These are phyloP conservation scores for Streptopelia turtur DNA, from an alignment of 2,797 vertebrate species.

Conservation along the genomic window DNA sequence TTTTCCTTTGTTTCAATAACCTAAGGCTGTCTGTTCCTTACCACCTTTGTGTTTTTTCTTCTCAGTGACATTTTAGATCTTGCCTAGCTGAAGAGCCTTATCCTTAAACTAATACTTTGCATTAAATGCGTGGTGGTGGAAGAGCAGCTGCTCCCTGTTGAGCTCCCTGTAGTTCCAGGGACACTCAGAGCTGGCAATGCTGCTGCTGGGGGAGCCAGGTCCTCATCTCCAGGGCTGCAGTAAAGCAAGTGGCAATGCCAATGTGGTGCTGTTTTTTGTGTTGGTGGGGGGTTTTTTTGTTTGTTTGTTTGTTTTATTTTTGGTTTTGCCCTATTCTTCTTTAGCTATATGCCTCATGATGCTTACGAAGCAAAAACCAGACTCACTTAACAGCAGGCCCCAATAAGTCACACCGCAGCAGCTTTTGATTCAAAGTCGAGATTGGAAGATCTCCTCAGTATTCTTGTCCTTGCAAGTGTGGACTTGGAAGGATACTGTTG, in stretches of 20 bases:
- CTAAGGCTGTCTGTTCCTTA: no score
- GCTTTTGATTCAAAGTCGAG: background rate
- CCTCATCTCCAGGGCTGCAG: background rate
- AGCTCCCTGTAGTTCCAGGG: background rate
- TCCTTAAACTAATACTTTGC: background rate
- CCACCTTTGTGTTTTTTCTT: background rate
- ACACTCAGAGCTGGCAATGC: background rate
- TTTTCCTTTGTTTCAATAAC: background rate
- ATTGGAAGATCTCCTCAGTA: background rate
- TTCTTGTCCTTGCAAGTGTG: background rate
- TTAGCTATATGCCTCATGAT: background rate
- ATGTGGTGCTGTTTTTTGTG: no score
- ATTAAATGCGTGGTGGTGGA: background rate
- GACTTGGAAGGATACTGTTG: background rate
- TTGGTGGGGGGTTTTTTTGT: no score
- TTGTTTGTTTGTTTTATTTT: no score
- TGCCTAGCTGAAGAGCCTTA: background rate
- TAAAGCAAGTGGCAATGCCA: background rate
- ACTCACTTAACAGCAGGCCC: background rate
- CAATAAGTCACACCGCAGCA: background rate
- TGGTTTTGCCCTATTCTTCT: background rate
- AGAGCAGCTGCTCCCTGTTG: background rate
- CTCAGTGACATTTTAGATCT: background rate
- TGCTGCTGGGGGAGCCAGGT: background rate
- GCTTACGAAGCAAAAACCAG: background rate